Evolutionary conservation across 2,888 invertebrate genomes (phyloP).

Genomic region (Crepidodera aurea): DNA sequence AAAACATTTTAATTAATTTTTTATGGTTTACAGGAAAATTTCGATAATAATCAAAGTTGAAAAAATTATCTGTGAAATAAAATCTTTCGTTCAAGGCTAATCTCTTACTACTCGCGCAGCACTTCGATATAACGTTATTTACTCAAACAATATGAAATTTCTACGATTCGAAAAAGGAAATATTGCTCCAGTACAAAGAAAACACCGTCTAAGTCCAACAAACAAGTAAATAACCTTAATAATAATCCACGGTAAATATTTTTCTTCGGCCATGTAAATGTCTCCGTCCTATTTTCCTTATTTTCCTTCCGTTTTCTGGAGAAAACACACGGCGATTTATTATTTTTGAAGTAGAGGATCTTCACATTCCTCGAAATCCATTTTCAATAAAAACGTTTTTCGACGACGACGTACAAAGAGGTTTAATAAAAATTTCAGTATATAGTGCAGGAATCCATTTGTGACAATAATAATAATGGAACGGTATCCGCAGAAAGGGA

Average conservation of each 20-base stretch:
- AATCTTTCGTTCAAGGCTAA: too few species aligned
- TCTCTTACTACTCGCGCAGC: too few species aligned
- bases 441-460: slow-evolving; percentile 21
- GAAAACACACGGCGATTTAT: slow-evolving; percentile 15
- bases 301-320: neutral
- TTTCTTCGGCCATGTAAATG: slow-evolving; percentile 14
- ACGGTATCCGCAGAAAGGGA: neutral
- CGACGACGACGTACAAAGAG: neutral
- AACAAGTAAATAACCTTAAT: slow-evolving; percentile 11
- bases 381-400: slow-evolving; percentile 26
- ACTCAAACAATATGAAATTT: too few species aligned
- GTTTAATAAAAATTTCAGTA: slow-evolving; percentile 25
- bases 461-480: slow-evolving; percentile 18
- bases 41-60: too few species aligned
- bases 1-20: too few species aligned
- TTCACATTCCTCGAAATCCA: slow-evolving; percentile 25
- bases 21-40: too few species aligned
- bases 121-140: too few species aligned
- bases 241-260: slow-evolving; percentile 19
- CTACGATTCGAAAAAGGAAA: neutral
- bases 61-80: too few species aligned
- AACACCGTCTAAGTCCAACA: neutral
- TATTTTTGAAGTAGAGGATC: slow-evolving; percentile 20
- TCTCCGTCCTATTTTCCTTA: slow-evolving; percentile 9
- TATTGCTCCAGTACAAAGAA: neutral